These are phyloP conservation scores for Dinoponera quadriceps DNA, from an alignment of 1,140 invertebrate species.

Conservation along the genomic window DNA sequence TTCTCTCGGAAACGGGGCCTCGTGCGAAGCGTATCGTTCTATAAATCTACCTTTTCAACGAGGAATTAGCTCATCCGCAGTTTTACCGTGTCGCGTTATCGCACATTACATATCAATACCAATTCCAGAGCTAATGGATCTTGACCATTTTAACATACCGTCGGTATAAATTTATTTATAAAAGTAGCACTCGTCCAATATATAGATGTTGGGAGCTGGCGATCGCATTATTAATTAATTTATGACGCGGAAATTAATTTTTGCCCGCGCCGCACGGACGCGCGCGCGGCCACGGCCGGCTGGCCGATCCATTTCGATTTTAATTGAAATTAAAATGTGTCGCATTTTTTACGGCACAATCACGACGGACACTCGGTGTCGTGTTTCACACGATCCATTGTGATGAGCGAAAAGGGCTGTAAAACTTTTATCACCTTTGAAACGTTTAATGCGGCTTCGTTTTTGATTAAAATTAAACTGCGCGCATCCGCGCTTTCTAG, in stretches of 20 bases:
- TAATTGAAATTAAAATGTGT: constrained; percentile 12
- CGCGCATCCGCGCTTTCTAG: background rate
- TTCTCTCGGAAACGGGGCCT: no score
- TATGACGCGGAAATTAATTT: background rate
- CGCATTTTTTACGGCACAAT: background rate
- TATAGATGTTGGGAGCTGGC: background rate
- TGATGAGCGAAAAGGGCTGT: background rate
- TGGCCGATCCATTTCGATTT: background rate
- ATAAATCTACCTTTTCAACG: no score
- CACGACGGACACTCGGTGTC: background rate
- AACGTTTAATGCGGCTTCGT: background rate
- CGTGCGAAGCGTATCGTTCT: no score
- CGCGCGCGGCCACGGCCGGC: background rate
- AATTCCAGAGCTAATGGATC: background rate
- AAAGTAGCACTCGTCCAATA: background rate
- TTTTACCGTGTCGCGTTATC: no score
- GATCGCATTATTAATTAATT: background rate
- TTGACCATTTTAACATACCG: background rate
- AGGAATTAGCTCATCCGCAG: no score
- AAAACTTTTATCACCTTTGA: background rate
- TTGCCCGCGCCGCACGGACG: background rate
- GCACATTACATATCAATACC: no score
- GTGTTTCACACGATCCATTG: background rate
- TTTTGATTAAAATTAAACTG: constrained; percentile 37
- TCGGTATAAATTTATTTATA: constrained; percentile 11